These are phyloP conservation scores for Lagocephalus sceleratus DNA, from an alignment of 2,797 vertebrate species.

Conservation along the genomic window DNA sequence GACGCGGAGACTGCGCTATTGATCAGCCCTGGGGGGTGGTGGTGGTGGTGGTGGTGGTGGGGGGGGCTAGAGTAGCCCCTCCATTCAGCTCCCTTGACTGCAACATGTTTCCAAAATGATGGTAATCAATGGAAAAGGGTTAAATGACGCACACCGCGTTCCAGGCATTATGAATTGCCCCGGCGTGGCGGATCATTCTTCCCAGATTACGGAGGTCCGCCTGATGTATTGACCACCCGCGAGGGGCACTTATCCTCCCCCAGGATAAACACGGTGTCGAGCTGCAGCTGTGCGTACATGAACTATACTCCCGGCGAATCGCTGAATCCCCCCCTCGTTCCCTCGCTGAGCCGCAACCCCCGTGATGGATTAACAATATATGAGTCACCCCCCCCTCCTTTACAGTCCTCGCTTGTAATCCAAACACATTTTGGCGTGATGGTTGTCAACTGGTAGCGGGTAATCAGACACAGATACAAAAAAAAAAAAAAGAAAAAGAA, in stretches of 20 bases:
- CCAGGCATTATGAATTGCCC: constrained; percentile 53
- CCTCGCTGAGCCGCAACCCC: constrained; percentile 33
- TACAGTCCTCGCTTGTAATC: constrained; percentile 60
- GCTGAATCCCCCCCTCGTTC: constrained; percentile 36
- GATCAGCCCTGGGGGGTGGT: too few relatives aligned
- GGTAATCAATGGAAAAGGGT: constrained; percentile 69
- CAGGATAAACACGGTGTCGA: constrained; percentile 48
- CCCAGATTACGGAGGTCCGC: constrained; percentile 41
- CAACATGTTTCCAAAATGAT: constrained; percentile 59
- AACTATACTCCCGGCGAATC: constrained; percentile 46
- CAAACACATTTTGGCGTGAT: constrained; percentile 71
- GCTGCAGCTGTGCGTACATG: constrained; percentile 47
- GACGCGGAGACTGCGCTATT: constrained; percentile 62
- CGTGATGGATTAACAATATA: constrained; percentile 58
- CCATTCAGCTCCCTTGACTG: constrained; percentile 46
- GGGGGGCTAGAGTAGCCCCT: constrained; percentile 54
- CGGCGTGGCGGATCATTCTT: constrained; percentile 51
- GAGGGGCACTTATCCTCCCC: constrained; percentile 51
- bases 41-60: too few relatives aligned
- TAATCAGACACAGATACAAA: constrained; percentile 59
- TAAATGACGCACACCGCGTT: constrained; percentile 58
- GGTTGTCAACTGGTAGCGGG: constrained; percentile 66
- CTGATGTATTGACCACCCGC: constrained; percentile 53
- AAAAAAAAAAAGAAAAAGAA: constrained; percentile 8
- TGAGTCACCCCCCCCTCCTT: constrained; percentile 41